phyloP scores from a whole-genome alignment of 2,888 invertebrate species.

The Lithodes maja region DNA sequence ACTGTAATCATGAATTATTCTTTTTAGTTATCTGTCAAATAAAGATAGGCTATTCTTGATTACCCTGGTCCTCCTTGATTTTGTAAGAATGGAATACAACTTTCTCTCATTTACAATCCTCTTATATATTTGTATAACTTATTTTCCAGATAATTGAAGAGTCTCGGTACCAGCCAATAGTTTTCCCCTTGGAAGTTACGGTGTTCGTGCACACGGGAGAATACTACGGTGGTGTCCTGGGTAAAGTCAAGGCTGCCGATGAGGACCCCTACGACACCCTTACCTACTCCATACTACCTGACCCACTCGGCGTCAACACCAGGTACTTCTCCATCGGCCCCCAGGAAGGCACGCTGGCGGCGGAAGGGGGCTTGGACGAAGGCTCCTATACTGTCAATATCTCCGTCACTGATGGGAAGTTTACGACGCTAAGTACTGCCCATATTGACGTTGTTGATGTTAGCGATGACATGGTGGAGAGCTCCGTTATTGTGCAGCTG shows the following conservation, averaged over 20 bases:
- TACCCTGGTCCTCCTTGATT: too few relatives aligned
- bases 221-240: constrained; percentile 92
- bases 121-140: constrained; percentile 72
- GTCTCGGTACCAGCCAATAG: constrained; percentile 93
- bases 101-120: too few relatives aligned
- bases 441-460: constrained; percentile 83
- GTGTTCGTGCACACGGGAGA: constrained; percentile 92
- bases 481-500: constrained; percentile 89
- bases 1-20: too few relatives aligned
- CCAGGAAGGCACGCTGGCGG: constrained; percentile 86
- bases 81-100: too few relatives aligned
- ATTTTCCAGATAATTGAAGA: constrained; percentile 86
- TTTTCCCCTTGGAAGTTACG: constrained; percentile 89
- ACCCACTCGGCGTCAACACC: constrained; percentile 30
- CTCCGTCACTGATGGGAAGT: constrained; percentile 78
- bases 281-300: constrained; percentile 80
- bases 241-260: constrained; percentile 90
- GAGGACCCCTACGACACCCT: constrained; percentile 94
- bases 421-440: constrained; percentile 81
- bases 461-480: constrained; percentile 88
- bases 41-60: too few relatives aligned
- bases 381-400: constrained; percentile 85
- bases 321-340: constrained; percentile 83
- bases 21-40: too few relatives aligned
- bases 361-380: constrained; percentile 87